These are phyloP conservation scores for Pristionchus fissidentatus DNA, from an alignment of 2,888 invertebrate genomes.

Conservation along the genomic window DNA sequence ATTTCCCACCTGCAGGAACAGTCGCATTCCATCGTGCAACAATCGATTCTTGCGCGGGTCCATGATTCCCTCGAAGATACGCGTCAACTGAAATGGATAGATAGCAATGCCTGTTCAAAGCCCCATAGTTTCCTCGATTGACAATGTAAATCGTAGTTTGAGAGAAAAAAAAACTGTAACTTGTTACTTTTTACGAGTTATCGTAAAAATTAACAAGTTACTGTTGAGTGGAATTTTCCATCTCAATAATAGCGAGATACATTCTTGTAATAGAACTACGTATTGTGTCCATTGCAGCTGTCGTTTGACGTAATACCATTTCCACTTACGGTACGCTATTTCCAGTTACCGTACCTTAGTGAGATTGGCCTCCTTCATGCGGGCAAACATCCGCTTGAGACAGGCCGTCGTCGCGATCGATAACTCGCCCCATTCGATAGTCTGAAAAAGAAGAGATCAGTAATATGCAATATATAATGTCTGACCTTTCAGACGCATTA, in stretches of 20 bases:
- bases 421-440: constrained; percentile 61
- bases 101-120: too few species aligned
- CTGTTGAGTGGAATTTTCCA: too few species aligned
- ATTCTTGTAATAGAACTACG: too few species aligned
- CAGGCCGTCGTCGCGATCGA: constrained; percentile 49
- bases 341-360: not conserved
- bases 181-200: too few species aligned
- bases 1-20: constrained; percentile 52
- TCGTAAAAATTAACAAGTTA: too few species aligned
- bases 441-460: constrained; percentile 49
- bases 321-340: constrained; percentile 11
- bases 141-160: too few species aligned
- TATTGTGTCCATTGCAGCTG: too few species aligned
- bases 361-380: constrained; percentile 50
- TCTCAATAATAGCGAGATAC: too few species aligned
- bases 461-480: not conserved
- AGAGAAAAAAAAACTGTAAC: too few species aligned
- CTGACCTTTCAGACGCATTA: not conserved
- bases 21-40: constrained; percentile 56
- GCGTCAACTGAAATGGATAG: constrained; percentile 42
- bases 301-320: too few species aligned
- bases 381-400: constrained; percentile 57
- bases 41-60: constrained; percentile 40
- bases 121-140: too few species aligned
- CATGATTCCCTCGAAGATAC: constrained; percentile 42